Percentiles rank a stretch among this genome's conserved stretches.
Conservation (phyloP, 1,140 invertebrate species). For the Luehdorfia chinensis region DNA sequence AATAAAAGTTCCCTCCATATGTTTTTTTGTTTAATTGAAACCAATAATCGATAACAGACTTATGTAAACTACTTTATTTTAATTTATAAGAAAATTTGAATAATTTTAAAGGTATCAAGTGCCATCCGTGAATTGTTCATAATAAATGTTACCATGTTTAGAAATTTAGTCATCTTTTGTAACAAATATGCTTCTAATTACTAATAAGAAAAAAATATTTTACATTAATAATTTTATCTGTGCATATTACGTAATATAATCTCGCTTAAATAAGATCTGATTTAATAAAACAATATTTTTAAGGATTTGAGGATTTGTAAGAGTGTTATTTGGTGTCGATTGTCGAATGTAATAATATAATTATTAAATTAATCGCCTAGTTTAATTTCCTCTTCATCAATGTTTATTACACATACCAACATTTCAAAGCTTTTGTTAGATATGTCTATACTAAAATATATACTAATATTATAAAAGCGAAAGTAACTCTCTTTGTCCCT, state of each 20-base stretch:
- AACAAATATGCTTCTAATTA: slow-evolving; percentile 8
- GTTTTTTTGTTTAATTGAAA: no score
- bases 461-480: no score
- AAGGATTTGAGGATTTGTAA: no score
- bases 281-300: no score
- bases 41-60: no score
- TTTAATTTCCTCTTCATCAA: neutral
- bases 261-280: slow-evolving; percentile 9
- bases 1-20: no score
- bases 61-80: no score
- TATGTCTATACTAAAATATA: no score
- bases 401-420: no score
- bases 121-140: slow-evolving; percentile 7
- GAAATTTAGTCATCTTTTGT: slow-evolving; percentile 3
- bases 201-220: neutral
- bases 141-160: slow-evolving; percentile 13
- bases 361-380: slow-evolving; percentile 11
- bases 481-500: no score
- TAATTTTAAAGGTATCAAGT: slow-evolving; percentile 3
- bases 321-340: slow-evolving; percentile 3
- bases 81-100: slow-evolving; percentile 1
- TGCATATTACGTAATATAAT: slow-evolving; percentile 8
- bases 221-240: slow-evolving; percentile 2
- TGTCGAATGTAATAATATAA: slow-evolving; percentile 6
- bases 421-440: no score